Base-by-base conservation (phyloP, 1,140 invertebrate species). In the Hermetia illucens region DNA sequence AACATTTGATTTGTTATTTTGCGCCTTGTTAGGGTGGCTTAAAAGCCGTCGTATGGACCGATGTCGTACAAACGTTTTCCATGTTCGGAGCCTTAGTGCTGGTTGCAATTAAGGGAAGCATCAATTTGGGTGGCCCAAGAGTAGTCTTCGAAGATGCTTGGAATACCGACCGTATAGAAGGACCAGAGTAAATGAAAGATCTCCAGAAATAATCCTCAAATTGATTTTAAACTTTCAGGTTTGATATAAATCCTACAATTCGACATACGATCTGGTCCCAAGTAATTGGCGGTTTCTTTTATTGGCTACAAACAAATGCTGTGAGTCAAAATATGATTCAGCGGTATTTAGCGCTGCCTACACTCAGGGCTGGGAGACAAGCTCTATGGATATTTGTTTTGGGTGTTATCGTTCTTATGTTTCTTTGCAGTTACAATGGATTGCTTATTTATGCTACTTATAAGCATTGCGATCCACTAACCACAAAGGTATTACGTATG, bases 1-100 rank as follows among this genome's bases (percentile, higher is more conserved):
- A n/a, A n/a, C n/a, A n/a, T 36, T 25, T 36, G 9, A 15, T 25
- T 36, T 20, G 3, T 17, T 21, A 27, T 27, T 30, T 17, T 34
- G 5, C 43, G 35, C 36, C 46, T 47, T 47, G 61, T 40, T 49
- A 85, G 80, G 84, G 85, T 38, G 85, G 85, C 0, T 63, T 90
- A 37, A 87, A 87, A 61, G 85, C 84, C 1, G 86, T 90, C 0
- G 76, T 90, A 15, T 86, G 82, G 84, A 89, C 86, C 1, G 86
- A 91, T 61, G 76, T 82, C 0, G 71, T 91, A 39, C 86, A 90
- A 61, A 77, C 77, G 1, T 47, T 75, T 9, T 69, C 86, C 4
- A 89, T 89, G 78, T 68, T 83, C 43, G 71, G 69, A 0, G 80
- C 79, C 1, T 63, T 85, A 2, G 61, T 82, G 2, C 61, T 71